Evolutionary conservation across 2,888 invertebrate species (phyloP), one percentile per base, ranked within the genome.

Genomic region (Cylindroiulus punctatus): DNA sequence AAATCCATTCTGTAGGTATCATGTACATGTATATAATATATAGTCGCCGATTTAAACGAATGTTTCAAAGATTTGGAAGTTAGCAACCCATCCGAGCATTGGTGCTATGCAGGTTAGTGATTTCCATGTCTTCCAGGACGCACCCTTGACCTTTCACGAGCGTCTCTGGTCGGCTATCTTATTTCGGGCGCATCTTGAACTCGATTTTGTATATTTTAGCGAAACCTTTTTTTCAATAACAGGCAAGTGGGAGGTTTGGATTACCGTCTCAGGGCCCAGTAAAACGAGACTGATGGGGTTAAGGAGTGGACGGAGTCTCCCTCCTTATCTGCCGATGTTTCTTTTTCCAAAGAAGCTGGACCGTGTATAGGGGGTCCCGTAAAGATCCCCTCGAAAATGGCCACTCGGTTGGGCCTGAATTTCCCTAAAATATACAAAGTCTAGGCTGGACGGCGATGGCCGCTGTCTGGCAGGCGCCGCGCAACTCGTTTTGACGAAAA

Each of bases 271-370:
- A 65, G 12, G 10, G 26, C 1, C 44, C 44, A 44, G 22, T 26
- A 65, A 65, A 65, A 26, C 26, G 65, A 26, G 65, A 65, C 65
- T 65, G 65, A 65, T 65, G 26, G 65, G 65, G 65, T 65, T 65
- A 65, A 65, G 65, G n/a, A 22, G 65, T n/a, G 2, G 57, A 57
- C 19, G 26, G 8, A 65, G 52, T n/a, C n/a, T n/a, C n/a, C n/a
- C n/a, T n/a, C 52, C 52, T 52, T 52, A 52, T 52, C 52, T 52
- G 7, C 47, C 47, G 47, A 3, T 47, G 14, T 12, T 47, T 4
- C 44, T 44, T 52, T n/a, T n/a, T 52, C 47, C 57, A 22, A 57
- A 22, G 57, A 22, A 22, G 57, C 5, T n/a, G 57, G 22, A 14
- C 12, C 12, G 14, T 1, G 1, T 8, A 8, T 8, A 14, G 44